Evolutionary conservation across 2,888 invertebrate genomes (phyloP), one percentile per base, ranked within the genome.

Genomic region (Hirtodrosophila confusa): DNA sequence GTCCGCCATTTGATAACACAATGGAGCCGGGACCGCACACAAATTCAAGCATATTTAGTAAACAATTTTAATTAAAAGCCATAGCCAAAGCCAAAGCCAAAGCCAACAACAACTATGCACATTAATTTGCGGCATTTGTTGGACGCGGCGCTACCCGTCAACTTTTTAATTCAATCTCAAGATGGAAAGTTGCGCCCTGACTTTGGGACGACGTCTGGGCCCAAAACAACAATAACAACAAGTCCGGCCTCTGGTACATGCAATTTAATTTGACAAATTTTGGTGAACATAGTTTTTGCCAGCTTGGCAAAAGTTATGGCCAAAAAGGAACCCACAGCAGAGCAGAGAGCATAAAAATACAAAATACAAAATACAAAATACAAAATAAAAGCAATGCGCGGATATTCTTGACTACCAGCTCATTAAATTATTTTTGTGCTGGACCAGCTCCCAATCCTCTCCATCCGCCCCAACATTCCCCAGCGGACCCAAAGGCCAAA

Each of bases 211-310:
- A 51, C 51, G 60, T 60, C 55, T 60, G 60, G 58, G 58, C 40
- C 45, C 53, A 43, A 60, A 55, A 74, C 50, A 64, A 39, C 67
- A 48, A 17, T 49, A 35, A 35, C 50, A 17, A 53, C 24, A 27
- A 27, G 58, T 29, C 62, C 57, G 43, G 58, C 57, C 57, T 58
- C 65, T 69, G 27, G 49, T 80, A 75, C 66, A 87, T 80, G 88
- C 82, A 87, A 80, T 87, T 80, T 87, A 80, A 87, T 85, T 87
- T 87, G 86, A 88, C 84, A 88, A 88, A 83, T 79, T 87, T 51
- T 73, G 74, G 66, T 76, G 69, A 73, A 82, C 83, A 83, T 83
- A 86, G 86, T 87, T 80, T 87, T 62, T 33, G 23, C 40, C 17
- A 68, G 47, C 50, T 40, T 12, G n/a, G 51, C 57, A 60, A 66